These are phyloP conservation scores for Eulemur albifrons DNA, from an alignment of 2,797 vertebrate genomes.

Conservation along the genomic window DNA sequence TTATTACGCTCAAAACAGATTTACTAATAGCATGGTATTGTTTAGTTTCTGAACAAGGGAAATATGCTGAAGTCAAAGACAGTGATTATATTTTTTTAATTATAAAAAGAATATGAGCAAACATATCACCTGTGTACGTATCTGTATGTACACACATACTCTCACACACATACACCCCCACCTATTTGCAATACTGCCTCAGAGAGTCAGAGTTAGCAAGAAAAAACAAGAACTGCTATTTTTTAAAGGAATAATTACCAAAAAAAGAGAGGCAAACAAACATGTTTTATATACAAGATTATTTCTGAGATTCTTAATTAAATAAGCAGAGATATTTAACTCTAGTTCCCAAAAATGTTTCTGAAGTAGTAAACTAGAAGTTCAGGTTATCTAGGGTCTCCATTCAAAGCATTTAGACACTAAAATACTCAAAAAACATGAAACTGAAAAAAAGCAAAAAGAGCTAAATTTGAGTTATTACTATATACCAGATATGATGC, in stretches of 20 bases:
- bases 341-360: slow-evolving; percentile 13
- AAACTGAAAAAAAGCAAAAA: neutral
- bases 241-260: slow-evolving; percentile 10
- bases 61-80: neutral
- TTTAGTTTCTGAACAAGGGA: slow-evolving; percentile 30
- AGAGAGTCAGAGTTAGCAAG: slow-evolving; percentile 8
- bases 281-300: neutral
- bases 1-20: neutral
- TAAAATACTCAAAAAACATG: neutral
- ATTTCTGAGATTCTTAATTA: slow-evolving; percentile 26
- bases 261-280: neutral
- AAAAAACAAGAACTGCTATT: neutral
- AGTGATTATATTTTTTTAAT: slow-evolving; percentile 30
- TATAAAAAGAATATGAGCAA: slow-evolving; percentile 43
- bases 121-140: neutral
- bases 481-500: neutral
- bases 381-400: neutral
- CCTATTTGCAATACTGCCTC: neutral
- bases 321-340: slow-evolving; percentile 26
- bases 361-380: neutral
- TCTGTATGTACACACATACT: neutral
- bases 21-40: neutral
- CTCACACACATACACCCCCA: neutral
- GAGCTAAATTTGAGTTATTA: neutral
- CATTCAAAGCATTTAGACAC: neutral